Base-by-base conservation (phyloP, 2,888 invertebrate species). In the Drosophila ochracea region DNA sequence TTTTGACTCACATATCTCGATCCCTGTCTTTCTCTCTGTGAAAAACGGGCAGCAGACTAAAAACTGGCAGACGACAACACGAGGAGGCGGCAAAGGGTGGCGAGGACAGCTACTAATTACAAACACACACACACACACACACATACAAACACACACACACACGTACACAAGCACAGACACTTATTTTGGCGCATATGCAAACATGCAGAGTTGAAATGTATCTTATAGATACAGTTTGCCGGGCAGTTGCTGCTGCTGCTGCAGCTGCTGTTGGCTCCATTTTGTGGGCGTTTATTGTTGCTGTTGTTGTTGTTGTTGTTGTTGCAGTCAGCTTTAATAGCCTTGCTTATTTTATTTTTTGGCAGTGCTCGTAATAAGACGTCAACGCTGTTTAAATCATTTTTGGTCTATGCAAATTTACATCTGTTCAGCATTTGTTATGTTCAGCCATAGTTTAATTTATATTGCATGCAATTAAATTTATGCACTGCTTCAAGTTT, bases 1-100 rank as follows among this genome's bases (percentile, higher is more conserved):
- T 86, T 84, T 78, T 89, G 88, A 75, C 78, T 68, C 73, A 82
- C 87, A 78, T 87, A 89, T 86, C 90, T 87, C 81, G 86, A 83
- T 89, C 66, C 73, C 53, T 49, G 60, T 59, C 58, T 83, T 66
- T 61, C 64, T 61, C 74, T 68, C 85, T 65, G 82, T 68, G 82
- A 88, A 85, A 90, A 73, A 63, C 57, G 57, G 58, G 58, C 43
- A n/a, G 11, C 41, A 58, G 43, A 16, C 47, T 47, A 47, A 47
- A 47, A 47, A 25, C 47, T 47, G 47, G 16, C 47, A 47, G 47
- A 47, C 16, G 47, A 25, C 47, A 47, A 25, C 16, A 47, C 28
- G 11, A 19, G 10, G 49, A 1, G 25, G 28, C 2, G 7, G 2
- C 28, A 16, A 25, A 25, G 47, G 54, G 30, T 70, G 84, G 68